Evolutionary conservation across 64 coral and sea anemone species (phyloP).

Genomic region (Pachyseris speciosa): DNA sequence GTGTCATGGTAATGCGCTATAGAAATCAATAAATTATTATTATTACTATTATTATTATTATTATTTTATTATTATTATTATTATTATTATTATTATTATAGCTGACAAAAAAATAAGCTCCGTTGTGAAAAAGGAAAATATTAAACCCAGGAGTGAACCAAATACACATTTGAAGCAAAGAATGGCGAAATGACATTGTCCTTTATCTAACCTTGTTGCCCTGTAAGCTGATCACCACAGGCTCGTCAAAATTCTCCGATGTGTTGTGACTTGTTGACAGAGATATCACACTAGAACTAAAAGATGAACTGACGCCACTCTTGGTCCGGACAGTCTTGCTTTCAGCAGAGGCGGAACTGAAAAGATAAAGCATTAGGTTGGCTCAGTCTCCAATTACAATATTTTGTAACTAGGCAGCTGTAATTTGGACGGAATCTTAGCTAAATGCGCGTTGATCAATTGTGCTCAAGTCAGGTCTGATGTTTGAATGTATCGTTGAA

Average conservation of each 20-base stretch:
- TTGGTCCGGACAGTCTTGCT: neutral
- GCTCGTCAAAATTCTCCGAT: conserved; percentile 46
- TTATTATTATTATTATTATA: too few species aligned
- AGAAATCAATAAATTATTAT: too few species aligned
- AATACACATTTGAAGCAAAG: neutral
- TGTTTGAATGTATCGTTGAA: too few species aligned
- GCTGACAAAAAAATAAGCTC: too few species aligned
- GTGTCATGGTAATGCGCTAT: too few species aligned
- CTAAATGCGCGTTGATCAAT: too few species aligned
- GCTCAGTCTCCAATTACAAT: too few species aligned
- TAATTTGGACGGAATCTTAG: too few species aligned
- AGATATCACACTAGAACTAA: conserved; percentile 61
- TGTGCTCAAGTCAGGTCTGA: too few species aligned
- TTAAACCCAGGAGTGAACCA: neutral
- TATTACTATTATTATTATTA: too few species aligned
- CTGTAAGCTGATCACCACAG: conserved; percentile 71
- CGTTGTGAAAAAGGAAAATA: neutral
- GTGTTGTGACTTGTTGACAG: conserved; percentile 47
- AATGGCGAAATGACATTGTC: neutral
- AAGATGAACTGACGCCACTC: neutral
- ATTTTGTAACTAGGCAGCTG: too few species aligned
- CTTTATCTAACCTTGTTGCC: conserved; percentile 42
- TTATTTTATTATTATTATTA: too few species aligned
- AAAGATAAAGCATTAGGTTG: neutral
- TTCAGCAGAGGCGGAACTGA: neutral